Percentiles rank a stretch among this genome's conserved stretches.
These are phyloP conservation scores for Bujurquina vittata DNA, from an alignment of 2,113 vertebrate species.

Conservation along the genomic window DNA sequence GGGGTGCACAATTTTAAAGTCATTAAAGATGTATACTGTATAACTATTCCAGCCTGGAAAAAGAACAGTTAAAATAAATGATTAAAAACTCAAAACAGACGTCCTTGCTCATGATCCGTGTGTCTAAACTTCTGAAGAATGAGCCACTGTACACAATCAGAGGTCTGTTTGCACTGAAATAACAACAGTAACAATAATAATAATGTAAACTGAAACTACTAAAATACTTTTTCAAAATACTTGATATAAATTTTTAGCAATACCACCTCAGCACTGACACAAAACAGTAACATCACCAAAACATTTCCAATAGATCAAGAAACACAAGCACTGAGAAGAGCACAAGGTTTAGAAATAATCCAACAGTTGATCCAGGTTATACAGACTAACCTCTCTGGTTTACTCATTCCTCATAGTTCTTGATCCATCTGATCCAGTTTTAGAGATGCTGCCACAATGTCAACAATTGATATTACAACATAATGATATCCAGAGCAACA, in stretches of 20 bases:
- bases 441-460: not conserved
- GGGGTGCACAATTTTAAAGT: not conserved
- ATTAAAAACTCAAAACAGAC: not conserved
- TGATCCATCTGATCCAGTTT: not conserved
- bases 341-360: not conserved
- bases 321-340: not conserved
- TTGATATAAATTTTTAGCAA: not conserved
- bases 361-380: not conserved
- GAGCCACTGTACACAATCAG: not conserved
- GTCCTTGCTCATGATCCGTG: not conserved
- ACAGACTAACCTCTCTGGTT: not conserved
- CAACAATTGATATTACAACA: not conserved
- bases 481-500: not conserved
- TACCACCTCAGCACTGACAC: not conserved
- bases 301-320: not conserved
- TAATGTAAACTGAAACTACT: accelerated
- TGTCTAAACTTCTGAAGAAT: no score
- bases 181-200: no score
- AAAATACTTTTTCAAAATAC: not conserved
- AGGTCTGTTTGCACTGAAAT: no score
- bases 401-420: not conserved
- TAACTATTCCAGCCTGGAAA: not conserved
- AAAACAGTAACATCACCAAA: not conserved
- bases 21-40: not conserved
- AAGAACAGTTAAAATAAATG: not conserved